Evolutionary conservation across 2,888 invertebrate species (phyloP).

Genomic region (Uloborus plumipes): DNA sequence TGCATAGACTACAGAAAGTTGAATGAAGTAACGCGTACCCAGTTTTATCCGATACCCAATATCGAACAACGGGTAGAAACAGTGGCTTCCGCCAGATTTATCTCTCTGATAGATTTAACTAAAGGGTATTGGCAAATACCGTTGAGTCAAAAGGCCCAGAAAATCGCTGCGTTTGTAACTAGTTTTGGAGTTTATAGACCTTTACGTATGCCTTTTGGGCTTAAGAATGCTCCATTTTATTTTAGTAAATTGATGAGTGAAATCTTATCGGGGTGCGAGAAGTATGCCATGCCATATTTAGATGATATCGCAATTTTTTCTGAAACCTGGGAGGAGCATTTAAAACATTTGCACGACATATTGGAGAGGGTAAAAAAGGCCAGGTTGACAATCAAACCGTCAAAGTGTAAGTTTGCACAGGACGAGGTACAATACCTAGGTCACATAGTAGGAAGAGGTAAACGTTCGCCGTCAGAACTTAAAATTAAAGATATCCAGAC

Average conservation of each 20-base stretch:
- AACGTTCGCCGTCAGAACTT: too few relatives aligned
- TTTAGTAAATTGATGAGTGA: too few relatives aligned
- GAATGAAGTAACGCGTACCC: neutral
- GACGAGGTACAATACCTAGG: conserved; percentile 24
- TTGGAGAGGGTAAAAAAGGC: neutral
- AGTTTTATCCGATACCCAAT: neutral
- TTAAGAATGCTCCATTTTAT: neutral
- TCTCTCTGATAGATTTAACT: neutral
- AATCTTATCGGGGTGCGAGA: neutral
- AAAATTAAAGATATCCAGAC: too few relatives aligned
- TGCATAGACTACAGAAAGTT: neutral
- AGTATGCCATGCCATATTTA: neutral
- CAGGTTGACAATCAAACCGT: neutral
- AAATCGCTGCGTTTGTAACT: neutral
- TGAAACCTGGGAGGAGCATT: conserved; percentile 27
- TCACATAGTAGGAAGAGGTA: conserved; percentile 7
- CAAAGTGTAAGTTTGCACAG: conserved; percentile 31
- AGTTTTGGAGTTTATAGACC: neutral
- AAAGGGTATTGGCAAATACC: conserved; percentile 5
- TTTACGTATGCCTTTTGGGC: neutral
- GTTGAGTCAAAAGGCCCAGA: neutral
- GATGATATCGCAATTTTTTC: conserved; percentile 26
- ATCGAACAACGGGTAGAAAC: conserved; percentile 7
- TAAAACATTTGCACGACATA: conserved; percentile 11
- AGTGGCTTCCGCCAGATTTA: neutral